phyloP scores from a whole-genome alignment of 2,797 vertebrate genomes.

The Erpetoichthys calabaricus region DNA sequence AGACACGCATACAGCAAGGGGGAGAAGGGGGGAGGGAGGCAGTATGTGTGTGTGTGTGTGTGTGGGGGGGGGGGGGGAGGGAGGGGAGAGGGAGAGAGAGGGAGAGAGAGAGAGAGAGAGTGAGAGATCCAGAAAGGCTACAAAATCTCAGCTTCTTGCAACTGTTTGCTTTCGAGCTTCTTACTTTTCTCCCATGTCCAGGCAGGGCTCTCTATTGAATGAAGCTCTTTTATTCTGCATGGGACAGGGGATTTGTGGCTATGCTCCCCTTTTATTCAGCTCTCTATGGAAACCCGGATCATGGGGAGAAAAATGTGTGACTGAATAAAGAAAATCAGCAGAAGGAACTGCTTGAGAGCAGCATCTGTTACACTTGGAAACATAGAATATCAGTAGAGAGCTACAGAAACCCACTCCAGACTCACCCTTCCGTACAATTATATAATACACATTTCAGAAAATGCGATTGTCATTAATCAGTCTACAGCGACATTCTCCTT shows the following conservation, averaged over 20 bases:
- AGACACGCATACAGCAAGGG: no score
- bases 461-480: background rate
- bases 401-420: constrained; percentile 62
- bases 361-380: constrained; percentile 99
- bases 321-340: constrained; percentile 83
- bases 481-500: background rate
- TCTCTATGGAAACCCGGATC: constrained; percentile 97
- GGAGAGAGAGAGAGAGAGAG: no score
- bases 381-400: constrained; percentile 84
- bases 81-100: no score
- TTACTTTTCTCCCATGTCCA: constrained; percentile 61
- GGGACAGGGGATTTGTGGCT: constrained; percentile 80
- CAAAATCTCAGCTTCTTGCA: constrained; percentile 51
- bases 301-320: constrained; percentile 82
- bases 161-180: constrained; percentile 68
- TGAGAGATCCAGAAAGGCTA: constrained; percentile 32
- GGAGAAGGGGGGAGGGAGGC: no score
- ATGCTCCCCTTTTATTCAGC: constrained; percentile 83
- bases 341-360: constrained; percentile 82
- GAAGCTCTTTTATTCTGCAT: constrained; percentile 82
- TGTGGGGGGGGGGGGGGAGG: no score
- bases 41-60: no score
- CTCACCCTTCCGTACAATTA: constrained; percentile 35
- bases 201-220: constrained; percentile 78
- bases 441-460: constrained; percentile 12